Base-by-base conservation (phyloP, 1,140 invertebrate genomes). In the Heliconius melpomene region DNA sequence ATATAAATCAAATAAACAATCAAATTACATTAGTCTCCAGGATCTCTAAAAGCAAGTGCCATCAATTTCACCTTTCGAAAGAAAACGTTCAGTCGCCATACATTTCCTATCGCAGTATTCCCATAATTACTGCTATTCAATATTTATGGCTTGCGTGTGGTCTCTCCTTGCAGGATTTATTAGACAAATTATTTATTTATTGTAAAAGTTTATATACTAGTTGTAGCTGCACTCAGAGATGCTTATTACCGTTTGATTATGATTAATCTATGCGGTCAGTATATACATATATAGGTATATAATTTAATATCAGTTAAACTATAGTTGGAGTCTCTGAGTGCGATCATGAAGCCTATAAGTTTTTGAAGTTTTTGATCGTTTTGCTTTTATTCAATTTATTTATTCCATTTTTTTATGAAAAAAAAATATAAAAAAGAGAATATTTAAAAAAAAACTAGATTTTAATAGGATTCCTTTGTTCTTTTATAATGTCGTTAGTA, bases 61-160 rank as follows among this genome's bases (percentile, higher is more conserved):
- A 66, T 66, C 26, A 66, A 66, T 66, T 26, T 66, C 16, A 29
- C 60, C 60, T 66, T 66, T 66, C 60, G 23, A 66, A 66, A 29
- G 60, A 66, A 66, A 66, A 66, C 60, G 26, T 66, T 29, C 60
- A 26, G 60, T 29, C 60, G 5, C 60, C 60, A 7, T 66, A 16
- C 60, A 66, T 66, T 66, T 66, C 60, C 60, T 66, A 66, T 26
- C 60, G 60, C 11, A 13, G 60, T 29, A 66, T 66, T 29, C 60
- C 23, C 11, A 16, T 66, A 66, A 66, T 66, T 29, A 29, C 26
- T 29, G 60, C 23, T 66, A 66, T 66, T 6, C 60, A 66, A 66
- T 66, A 29, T 66, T 66, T 66, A 66, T 66, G 16, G 60, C 9
- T 66, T 66, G 60, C 60, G 60, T 66, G 60, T 66, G 60, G 60